A percentile compares a stretch with the other conserved stretches of the same genome.
phyloP scores from a whole-genome alignment of 1,140 invertebrate genomes.

The Drosophila truncata region DNA sequence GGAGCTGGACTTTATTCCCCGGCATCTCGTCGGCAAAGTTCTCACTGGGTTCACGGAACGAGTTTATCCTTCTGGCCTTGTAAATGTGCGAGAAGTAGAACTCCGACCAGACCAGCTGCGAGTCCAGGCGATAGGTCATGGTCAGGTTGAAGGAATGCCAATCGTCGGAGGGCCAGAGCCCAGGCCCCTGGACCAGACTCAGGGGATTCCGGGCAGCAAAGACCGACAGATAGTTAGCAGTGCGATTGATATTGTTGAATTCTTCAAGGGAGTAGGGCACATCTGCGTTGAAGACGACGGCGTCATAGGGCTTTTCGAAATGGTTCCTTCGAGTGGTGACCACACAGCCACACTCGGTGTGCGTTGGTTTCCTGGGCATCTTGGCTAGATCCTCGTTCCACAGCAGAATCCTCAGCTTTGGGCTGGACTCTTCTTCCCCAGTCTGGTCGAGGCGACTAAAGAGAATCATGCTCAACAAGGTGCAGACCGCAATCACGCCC shows the following conservation, averaged over 20 bases:
- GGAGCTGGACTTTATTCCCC: rapidly evolving
- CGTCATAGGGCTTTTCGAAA: conserved; percentile 11
- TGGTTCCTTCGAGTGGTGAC: conserved; percentile 35
- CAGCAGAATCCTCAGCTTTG: conserved; percentile 35
- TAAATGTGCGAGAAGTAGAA: conserved; percentile 32
- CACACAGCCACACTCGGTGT: conserved; percentile 55
- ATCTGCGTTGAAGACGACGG: conserved; percentile 62
- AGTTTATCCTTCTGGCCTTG: background rate
- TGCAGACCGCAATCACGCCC: conserved; percentile 22
- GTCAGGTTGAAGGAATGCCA: conserved; percentile 46
- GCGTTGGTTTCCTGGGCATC: background rate
- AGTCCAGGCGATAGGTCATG: conserved; percentile 65
- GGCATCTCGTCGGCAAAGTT: conserved; percentile 15
- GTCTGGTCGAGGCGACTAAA: background rate
- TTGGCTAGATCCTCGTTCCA: conserved; percentile 36
- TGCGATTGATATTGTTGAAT: conserved; percentile 12
- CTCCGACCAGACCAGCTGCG: conserved; percentile 52
- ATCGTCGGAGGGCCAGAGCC: background rate
- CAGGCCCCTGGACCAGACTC: conserved; percentile 9
- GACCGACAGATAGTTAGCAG: conserved; percentile 31
- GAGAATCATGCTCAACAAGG: conserved; percentile 22
- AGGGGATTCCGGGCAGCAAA: conserved; percentile 39
- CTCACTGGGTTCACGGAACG: conserved; percentile 1
- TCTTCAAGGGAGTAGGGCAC: conserved; percentile 22
- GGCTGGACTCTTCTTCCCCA: background rate